Evolutionary conservation across 2,113 vertebrate species (phyloP), one percentile per base, ranked within the genome.

Genomic region (Narcine bancroftii): DNA sequence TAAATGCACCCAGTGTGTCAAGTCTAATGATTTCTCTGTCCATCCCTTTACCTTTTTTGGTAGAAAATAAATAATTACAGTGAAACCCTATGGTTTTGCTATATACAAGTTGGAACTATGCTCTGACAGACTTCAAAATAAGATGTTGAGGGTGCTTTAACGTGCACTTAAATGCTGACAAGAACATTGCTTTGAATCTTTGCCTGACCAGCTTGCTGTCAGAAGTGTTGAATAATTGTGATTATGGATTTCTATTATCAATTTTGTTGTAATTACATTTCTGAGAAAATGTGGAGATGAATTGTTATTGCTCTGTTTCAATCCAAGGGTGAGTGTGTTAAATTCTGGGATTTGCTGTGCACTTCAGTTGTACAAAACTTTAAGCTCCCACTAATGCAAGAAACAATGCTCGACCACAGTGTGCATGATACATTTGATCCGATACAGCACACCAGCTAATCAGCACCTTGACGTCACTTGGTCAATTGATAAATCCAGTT

Each of bases 401-500:
- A 91, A 91, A 69, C 39, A 91, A 91, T 91, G 89, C 17, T 19
- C 33, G 39, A 69, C 11, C 63, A 91, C 63, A 71, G 11, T 91
- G 63, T 91, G 89, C 63, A 36, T 71, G 60, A n/a, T 65, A 71
- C 39, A 71, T 69, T 45, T 91, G 39, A 71, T 45, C 36, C 47
- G 89, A 45, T 42, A n/a, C 65, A 42, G 36, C 56, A 4, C 85
- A 89, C 85, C 60, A 66, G 19, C 60, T 91, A 91, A 69, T 47
- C 63, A 69, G 63, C 60, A 91, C 21, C 4, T 45, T 69, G 65
- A 91, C 42, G 4, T 45, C 39, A 33, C 2, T 71, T 45, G 24
- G 39, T 91, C 65, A 66, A 91, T 65, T 66, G 65, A 71, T 91
- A 69, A 47, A 69, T 69, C 63, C 89, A 69, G 63, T 45, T 91